Conservation (phyloP, 2,888 invertebrate genomes). For the Diploptera punctata region DNA sequence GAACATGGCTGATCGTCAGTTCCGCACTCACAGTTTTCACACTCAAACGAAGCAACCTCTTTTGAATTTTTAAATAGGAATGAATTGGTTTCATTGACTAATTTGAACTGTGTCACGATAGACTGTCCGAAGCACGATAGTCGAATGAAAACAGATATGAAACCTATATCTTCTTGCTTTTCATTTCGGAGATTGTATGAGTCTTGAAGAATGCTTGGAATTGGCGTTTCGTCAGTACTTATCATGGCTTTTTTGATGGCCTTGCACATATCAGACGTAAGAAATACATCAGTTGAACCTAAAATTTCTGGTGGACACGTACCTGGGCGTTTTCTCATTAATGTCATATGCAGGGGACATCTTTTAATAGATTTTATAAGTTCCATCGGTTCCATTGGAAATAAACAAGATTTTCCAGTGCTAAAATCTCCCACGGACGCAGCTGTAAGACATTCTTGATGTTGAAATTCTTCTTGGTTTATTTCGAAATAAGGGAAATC, state of each 20-base stretch:
- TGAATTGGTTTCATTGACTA: conserved; percentile 51
- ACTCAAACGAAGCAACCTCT: conserved; percentile 17
- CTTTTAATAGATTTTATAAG: conserved; percentile 31
- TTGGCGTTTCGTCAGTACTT: conserved; percentile 42
- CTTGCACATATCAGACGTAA: conserved; percentile 43
- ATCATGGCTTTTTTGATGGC: conserved; percentile 45
- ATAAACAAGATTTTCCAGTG: conserved; percentile 40
- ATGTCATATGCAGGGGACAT: conserved; percentile 37
- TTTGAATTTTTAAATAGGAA: conserved; percentile 53
- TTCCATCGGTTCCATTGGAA: conserved; percentile 38
- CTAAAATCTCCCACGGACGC: conserved; percentile 20
- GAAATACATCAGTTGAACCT: neutral
- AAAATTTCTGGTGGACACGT: neutral
- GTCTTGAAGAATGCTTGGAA: conserved; percentile 66
- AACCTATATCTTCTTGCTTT: conserved; percentile 61
- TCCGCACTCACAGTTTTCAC: neutral
- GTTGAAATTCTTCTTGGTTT: conserved; percentile 45
- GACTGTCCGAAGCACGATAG: conserved; percentile 70
- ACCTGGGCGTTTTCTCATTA: neutral
- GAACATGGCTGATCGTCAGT: neutral
- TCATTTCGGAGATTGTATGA: conserved; percentile 60
- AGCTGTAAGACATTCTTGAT: conserved; percentile 1
- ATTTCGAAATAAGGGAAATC: conserved; percentile 48
- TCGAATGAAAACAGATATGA: conserved; percentile 66
- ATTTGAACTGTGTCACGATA: conserved; percentile 67